Evolutionary conservation across 2,888 invertebrate species (phyloP).

Genomic region (Cordilura impudica): DNA sequence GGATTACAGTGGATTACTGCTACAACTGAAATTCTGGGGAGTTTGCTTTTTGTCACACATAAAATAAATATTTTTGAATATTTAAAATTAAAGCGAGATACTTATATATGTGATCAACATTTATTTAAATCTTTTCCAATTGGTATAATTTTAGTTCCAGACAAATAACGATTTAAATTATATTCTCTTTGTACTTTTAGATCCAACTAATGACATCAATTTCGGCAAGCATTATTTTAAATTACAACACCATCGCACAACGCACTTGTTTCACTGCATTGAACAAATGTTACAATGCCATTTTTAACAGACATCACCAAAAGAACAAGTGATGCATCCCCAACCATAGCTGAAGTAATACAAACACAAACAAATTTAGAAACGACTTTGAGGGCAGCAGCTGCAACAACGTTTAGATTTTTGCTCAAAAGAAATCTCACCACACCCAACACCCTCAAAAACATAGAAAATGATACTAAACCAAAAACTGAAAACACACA

Average conservation of each 20-base stretch:
- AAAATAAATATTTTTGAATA: too few species aligned
- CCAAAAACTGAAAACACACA: not conserved
- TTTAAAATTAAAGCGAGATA: too few species aligned
- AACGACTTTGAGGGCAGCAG: slow-evolving; percentile 26
- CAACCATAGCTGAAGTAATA: slow-evolving; percentile 30
- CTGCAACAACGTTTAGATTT: slow-evolving; percentile 39
- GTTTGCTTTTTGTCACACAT: too few species aligned
- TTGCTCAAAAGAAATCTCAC: slow-evolving; percentile 45
- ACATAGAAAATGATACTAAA: not conserved
- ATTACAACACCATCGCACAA: not conserved
- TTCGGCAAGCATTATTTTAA: not conserved
- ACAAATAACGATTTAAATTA: too few species aligned
- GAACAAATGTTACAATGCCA: slow-evolving; percentile 47
- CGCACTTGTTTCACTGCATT: not conserved
- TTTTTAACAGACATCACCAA: slow-evolving; percentile 20
- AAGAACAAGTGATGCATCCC: not conserved
- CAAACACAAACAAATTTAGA: slow-evolving; percentile 41
- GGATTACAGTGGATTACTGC: too few species aligned
- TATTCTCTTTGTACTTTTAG: too few species aligned
- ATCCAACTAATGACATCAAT: too few species aligned
- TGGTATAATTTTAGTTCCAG: too few species aligned
- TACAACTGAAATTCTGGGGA: too few species aligned
- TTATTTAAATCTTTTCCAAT: too few species aligned
- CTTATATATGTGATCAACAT: too few species aligned
- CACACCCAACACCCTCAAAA: slow-evolving; percentile 8